These are phyloP conservation scores for Megaptera novaeangliae DNA, from an alignment of 2,113 vertebrate genomes.

Conservation along the genomic window DNA sequence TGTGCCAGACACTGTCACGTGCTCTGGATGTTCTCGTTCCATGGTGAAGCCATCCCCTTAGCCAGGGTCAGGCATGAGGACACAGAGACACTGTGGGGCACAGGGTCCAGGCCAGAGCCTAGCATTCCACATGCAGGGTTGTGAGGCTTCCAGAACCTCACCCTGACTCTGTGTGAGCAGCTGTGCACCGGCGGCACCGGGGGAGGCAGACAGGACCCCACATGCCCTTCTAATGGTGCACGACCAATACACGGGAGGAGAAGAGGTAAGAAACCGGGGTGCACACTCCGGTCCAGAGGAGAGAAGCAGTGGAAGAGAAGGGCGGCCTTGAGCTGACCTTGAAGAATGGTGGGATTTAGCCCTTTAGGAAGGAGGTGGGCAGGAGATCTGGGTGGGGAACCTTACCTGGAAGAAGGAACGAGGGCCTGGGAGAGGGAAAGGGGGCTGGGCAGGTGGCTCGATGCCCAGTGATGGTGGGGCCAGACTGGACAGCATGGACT, in stretches of 20 bases:
- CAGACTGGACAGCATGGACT: neutral
- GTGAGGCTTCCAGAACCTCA: neutral
- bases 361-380: neutral
- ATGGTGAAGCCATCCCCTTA: neutral
- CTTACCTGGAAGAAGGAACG: neutral
- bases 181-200: neutral
- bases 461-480: neutral
- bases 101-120: neutral
- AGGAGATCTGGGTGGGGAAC: neutral
- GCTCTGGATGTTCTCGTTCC: neutral
- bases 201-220: neutral
- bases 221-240: accelerated
- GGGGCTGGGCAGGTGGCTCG: too few species aligned
- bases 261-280: neutral
- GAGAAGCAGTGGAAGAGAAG: too few species aligned
- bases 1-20: accelerated
- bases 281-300: neutral
- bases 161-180: neutral
- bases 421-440: neutral
- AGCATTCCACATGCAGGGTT: neutral
- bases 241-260: neutral
- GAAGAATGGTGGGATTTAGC: too few species aligned
- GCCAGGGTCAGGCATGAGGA: neutral
- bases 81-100: neutral
- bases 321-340: neutral